A percentile compares a stretch with the other conserved stretches of the same genome.
Conservation (phyloP, 2,113 vertebrate genomes). For the Dolichallabes microphthalmus region DNA sequence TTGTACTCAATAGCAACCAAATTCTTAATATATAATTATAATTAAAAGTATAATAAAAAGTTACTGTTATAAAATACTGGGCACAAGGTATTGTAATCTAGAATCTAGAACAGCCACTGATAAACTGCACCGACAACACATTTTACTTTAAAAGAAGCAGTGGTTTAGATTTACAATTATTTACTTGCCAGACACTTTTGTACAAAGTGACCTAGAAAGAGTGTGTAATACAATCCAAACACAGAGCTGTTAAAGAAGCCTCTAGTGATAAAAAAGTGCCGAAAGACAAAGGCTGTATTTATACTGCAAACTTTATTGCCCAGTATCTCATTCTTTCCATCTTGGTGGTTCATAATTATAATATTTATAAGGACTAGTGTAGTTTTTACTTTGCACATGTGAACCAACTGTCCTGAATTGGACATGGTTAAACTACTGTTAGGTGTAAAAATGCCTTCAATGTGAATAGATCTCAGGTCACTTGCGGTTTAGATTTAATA, state of each 20-base stretch:
- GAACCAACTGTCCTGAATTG: not conserved
- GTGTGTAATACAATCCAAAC: not conserved
- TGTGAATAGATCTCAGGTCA: not conserved
- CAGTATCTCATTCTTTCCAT: not conserved
- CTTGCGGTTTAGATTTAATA: not conserved
- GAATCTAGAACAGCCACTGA: not conserved
- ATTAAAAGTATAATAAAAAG: no score
- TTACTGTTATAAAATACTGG: not conserved
- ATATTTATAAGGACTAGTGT: not conserved
- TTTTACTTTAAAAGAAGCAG: not conserved
- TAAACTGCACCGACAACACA: not conserved
- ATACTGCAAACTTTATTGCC: not conserved
- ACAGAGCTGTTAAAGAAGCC: constrained; percentile 2
- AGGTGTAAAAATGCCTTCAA: not conserved
- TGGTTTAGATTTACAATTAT: not conserved
- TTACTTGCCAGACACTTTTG: not conserved
- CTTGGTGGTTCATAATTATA: not conserved
- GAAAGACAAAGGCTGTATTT: not conserved
- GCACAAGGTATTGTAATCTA: not conserved
- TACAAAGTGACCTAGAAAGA: not conserved
- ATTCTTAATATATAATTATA: not conserved
- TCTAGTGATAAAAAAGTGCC: not conserved
- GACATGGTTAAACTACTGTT: not conserved
- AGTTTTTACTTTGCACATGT: not conserved
- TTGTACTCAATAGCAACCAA: not conserved